A percentile compares a stretch with the other conserved stretches of the same genome.
These are phyloP conservation scores for Callionymus lyra DNA, from an alignment of 2,113 vertebrate species.

Conservation along the genomic window DNA sequence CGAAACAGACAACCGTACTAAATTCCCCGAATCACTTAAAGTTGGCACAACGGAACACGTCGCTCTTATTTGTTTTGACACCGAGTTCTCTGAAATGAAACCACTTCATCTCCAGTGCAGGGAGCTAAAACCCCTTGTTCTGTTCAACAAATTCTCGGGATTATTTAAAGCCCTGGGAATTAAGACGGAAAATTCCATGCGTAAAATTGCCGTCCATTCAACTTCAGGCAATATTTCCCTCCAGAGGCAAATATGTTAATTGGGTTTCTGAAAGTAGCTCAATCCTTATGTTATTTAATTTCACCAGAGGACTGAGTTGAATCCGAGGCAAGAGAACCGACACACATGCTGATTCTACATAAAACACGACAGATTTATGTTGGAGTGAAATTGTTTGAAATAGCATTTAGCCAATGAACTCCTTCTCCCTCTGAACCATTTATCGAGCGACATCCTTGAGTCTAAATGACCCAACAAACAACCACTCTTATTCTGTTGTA, in stretches of 20 bases:
- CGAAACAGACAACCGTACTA: constrained; percentile 12
- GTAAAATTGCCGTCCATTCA: constrained; percentile 64
- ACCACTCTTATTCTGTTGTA: no score
- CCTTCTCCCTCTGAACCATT: no score
- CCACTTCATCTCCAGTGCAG: constrained; percentile 25
- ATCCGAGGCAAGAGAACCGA: constrained; percentile 18
- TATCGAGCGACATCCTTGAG: no score
- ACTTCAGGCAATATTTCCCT: constrained; percentile 58
- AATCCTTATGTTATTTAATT: constrained; percentile 69
- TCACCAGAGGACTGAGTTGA: constrained; percentile 57
- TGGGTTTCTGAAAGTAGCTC: constrained; percentile 61
- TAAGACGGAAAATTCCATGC: constrained; percentile 57
- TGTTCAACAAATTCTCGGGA: constrained; percentile 58
- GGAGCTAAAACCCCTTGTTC: constrained; percentile 47
- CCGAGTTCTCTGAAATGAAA: constrained; percentile 20
- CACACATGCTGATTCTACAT: no score
- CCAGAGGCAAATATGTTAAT: constrained; percentile 69
- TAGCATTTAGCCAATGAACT: no score
- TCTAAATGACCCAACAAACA: no score
- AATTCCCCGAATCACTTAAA: constrained; percentile 35
- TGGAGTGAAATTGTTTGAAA: no score
- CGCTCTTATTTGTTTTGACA: constrained; percentile 39
- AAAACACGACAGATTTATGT: no score
- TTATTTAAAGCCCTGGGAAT: constrained; percentile 57
- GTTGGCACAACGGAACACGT: constrained; percentile 30